Conservation (phyloP, 2,888 invertebrate species). For the Therioaphis trifolii region DNA sequence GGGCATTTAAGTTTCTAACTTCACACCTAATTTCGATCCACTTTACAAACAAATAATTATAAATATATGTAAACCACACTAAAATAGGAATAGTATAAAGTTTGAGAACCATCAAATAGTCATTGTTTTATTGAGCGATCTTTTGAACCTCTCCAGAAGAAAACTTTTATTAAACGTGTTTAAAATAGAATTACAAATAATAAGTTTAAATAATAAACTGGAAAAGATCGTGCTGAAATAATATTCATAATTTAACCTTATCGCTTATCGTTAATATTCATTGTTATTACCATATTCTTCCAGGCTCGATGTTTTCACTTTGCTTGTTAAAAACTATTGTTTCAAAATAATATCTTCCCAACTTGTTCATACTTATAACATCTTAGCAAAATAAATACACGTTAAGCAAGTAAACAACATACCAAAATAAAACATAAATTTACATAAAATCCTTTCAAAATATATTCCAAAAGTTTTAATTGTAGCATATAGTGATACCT, state of each 20-base stretch:
- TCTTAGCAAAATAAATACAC: slow-evolving; percentile 1
- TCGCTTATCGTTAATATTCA: slow-evolving; percentile 25
- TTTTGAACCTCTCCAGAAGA: background rate
- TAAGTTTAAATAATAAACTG: slow-evolving; percentile 3
- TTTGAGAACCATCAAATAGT: background rate
- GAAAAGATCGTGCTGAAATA: slow-evolving; percentile 9
- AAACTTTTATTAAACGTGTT: background rate
- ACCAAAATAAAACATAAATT: slow-evolving; percentile 19
- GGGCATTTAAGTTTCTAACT: too few relatives aligned
- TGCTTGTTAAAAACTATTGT: slow-evolving; percentile 21
- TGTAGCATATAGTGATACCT: background rate
- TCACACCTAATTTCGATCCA: too few relatives aligned
- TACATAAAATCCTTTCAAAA: background rate
- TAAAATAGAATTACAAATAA: slow-evolving; percentile 24
- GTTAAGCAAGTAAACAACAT: slow-evolving; percentile 5
- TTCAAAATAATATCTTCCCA: slow-evolving; percentile 23
- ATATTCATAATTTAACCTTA: slow-evolving; percentile 43
- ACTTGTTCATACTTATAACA: slow-evolving; percentile 26
- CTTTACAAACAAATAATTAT: too few relatives aligned
- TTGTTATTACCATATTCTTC: slow-evolving; percentile 36
- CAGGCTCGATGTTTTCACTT: slow-evolving; percentile 34
- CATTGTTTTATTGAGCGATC: background rate
- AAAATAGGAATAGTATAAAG: background rate
- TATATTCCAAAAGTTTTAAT: slow-evolving; percentile 30
- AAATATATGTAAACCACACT: background rate